Base-by-base conservation (phyloP, 2,113 vertebrate genomes). In the Catharus minimus region DNA sequence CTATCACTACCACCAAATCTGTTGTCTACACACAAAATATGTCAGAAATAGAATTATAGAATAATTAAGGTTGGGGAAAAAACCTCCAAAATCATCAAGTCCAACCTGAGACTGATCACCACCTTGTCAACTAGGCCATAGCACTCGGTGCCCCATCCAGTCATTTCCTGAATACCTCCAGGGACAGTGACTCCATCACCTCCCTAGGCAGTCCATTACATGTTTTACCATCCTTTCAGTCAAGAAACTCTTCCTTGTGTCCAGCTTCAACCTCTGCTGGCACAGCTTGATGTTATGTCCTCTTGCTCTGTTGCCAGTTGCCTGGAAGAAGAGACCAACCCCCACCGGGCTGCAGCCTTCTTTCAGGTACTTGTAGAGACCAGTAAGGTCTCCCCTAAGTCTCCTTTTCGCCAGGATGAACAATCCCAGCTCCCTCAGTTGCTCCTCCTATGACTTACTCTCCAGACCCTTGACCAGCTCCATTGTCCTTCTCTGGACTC, bases 1-100 rank as follows among this genome's bases (percentile, higher is more conserved):
- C 0, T 20, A 38, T 4, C 0, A 0, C 57, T 56, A 11, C 1
- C 9, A 23, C 26, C 12, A 22, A 16, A 61, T 24, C 22, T 4
- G 27, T 27, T 9, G 73, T 4, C 52, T 52, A 43, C 62, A 67
- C 27, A 24, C 5, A 20, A 58, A 30, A 76, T 0, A 7, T 41
- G 28, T 3, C 30, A 55, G n/a, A 72, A 76, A 27, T 0, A 72
- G 61, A 60, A 60, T 7, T 46, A 39, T 0, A 46, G 20, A 39
- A 61, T 32, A 53, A 22, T 32, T 27, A 47, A 9, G 8, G 26
- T 6, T 68, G 33, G 17, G 23, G 13, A 19, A 33, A 66, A 75
- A 39, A 32, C 2, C 5, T 47, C 61, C 17, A 61, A 32, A 66
- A 27, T 53, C n/a, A 80, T 20, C 0, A 0, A 74, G 39, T 55